These are phyloP conservation scores for Aselliscus stoliczkanus DNA, from an alignment of 2,797 vertebrate species.

Conservation along the genomic window DNA sequence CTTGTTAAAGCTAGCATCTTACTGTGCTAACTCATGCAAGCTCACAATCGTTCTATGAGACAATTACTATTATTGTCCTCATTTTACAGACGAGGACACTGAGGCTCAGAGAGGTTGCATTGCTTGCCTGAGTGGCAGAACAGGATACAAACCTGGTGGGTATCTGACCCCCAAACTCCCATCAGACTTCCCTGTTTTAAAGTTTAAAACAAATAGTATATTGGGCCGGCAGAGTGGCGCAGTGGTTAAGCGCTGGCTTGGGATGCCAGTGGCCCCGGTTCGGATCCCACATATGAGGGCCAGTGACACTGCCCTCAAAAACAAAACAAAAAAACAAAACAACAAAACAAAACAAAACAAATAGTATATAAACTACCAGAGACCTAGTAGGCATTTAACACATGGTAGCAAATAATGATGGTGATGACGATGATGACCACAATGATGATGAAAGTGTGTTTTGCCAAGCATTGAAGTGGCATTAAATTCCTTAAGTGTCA, in stretches of 20 bases:
- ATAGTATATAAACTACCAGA: background rate
- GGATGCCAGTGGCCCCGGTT: no score
- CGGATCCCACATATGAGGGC: no score
- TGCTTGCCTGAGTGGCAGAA: background rate
- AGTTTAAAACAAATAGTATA: background rate
- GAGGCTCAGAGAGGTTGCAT: background rate
- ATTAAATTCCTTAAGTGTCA: background rate
- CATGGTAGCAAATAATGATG: background rate
- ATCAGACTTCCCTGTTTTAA: background rate
- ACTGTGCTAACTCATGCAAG: background rate
- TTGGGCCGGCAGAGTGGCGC: no score
- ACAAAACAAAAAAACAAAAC: no score
- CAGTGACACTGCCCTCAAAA: no score
- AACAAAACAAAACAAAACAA: no score
- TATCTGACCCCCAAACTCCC: background rate
- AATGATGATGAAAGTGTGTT: background rate
- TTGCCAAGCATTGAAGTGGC: background rate
- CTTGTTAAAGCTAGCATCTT: background rate
- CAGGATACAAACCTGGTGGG: background rate
- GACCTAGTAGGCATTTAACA: background rate
- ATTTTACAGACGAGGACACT: background rate
- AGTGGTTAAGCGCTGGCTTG: no score
- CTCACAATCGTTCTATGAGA: background rate
- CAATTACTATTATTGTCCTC: background rate
- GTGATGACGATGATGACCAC: background rate